Percentiles rank a stretch among this genome's conserved stretches.
Conservation (phyloP, 2,888 invertebrate genomes). For the Abrostola triplasia region DNA sequence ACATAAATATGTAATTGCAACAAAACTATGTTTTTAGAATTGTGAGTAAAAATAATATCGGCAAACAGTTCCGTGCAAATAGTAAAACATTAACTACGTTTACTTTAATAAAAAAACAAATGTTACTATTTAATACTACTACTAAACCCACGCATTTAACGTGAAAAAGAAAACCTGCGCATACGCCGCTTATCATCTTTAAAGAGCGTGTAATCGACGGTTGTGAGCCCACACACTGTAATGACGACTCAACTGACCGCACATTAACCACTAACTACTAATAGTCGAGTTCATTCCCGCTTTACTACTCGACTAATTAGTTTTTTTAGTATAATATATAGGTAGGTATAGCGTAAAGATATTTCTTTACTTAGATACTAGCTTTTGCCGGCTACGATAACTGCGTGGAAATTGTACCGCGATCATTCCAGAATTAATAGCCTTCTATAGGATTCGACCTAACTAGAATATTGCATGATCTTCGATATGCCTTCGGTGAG, state of each 20-base stretch:
- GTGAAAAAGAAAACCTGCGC: constrained; percentile 45
- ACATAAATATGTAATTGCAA: no score
- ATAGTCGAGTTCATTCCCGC: background rate
- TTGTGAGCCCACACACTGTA: constrained; percentile 42
- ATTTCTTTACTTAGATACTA: no score
- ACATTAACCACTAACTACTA: constrained; percentile 30
- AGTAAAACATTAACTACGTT: background rate
- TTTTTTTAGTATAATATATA: no score
- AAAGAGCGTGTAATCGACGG: constrained; percentile 56
- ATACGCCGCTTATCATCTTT: constrained; percentile 45
- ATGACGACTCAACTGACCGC: constrained; percentile 45
- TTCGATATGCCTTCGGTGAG: no score
- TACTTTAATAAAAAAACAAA: background rate
- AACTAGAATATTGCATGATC: no score
- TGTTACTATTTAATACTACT: constrained; percentile 4
- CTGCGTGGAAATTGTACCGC: no score
- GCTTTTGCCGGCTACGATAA: no score
- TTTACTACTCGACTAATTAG: background rate
- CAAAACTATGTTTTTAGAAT: no score
- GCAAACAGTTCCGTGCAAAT: no score
- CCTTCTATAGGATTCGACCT: no score
- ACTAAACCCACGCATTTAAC: constrained; percentile 12
- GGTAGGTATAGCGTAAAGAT: no score
- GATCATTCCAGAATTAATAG: no score
- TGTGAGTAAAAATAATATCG: background rate